Evolutionary conservation across 2,113 vertebrate species (phyloP).

Genomic region (Oxygymnocypris stewartii): DNA sequence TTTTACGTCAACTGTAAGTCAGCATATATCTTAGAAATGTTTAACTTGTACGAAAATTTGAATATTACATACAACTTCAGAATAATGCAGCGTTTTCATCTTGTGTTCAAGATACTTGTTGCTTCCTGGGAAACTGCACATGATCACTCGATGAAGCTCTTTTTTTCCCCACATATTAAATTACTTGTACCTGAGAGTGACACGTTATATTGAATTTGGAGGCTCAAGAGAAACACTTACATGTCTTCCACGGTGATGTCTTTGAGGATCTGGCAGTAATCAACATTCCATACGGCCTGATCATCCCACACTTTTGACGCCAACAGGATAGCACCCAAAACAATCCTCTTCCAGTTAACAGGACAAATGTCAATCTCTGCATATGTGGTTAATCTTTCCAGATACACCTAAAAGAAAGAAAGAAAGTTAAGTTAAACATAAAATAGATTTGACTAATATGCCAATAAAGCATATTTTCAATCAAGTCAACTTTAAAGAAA

Average conservation of each 20-base stretch:
- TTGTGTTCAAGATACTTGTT: not conserved
- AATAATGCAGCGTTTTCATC: not conserved
- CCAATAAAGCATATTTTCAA: not conserved
- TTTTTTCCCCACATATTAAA: not conserved
- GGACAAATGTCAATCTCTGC: constrained; percentile 98
- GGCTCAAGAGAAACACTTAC: constrained; percentile 76
- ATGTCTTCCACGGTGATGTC: constrained; percentile 99
- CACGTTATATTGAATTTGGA: not conserved
- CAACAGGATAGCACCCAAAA: constrained; percentile 93
- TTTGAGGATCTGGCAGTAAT: constrained; percentile 99
- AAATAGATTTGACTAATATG: not conserved
- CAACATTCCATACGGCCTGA: constrained; percentile 99
- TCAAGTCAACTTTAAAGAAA: not conserved
- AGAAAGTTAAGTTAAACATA: not conserved
- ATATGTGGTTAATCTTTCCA: constrained; percentile 95
- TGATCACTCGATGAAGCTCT: not conserved
- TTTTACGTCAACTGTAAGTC: not conserved
- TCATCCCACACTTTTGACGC: constrained; percentile 99
- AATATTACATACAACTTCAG: not conserved
- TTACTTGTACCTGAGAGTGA: not conserved
- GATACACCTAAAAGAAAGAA: constrained; percentile 81
- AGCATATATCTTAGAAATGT: not conserved
- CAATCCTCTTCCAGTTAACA: constrained; percentile 97
- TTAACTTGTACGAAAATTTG: not conserved
- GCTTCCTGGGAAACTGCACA: not conserved